Conservation (phyloP, 23 tunicate genomes). For the Oikopleura albicans region DNA sequence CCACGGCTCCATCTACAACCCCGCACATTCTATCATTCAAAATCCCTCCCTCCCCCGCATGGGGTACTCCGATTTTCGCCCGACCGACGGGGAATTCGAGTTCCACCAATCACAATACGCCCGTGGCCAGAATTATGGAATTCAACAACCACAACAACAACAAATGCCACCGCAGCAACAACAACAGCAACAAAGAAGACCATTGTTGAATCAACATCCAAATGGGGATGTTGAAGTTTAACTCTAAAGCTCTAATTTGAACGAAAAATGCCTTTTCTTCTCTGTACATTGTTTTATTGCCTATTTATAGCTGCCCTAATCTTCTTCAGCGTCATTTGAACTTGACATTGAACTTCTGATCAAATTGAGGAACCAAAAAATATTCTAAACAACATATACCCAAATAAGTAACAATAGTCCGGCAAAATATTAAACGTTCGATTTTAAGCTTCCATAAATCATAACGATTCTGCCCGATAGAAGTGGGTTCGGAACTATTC, state of each 20-base stretch:
- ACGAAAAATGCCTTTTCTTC: no score
- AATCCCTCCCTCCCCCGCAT: background rate
- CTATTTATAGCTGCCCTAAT: background rate
- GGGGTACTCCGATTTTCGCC: background rate
- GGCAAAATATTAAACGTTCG: no score
- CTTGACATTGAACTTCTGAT: no score
- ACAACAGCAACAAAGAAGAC: background rate
- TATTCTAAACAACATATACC: no score
- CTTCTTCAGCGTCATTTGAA: no score
- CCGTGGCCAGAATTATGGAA: background rate
- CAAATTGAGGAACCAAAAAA: no score
- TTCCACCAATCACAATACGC: background rate
- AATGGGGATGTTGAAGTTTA: background rate
- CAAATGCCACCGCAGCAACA: background rate
- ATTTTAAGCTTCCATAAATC: no score
- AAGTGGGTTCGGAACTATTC: no score
- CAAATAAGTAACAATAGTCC: no score
- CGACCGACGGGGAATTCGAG: background rate
- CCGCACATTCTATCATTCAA: background rate
- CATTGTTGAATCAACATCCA: background rate
- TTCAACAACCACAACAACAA: background rate
- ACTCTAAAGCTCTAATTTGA: no score
- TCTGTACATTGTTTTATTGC: background rate
- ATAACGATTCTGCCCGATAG: no score
- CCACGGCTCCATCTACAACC: background rate